Evolutionary conservation across 2,113 vertebrate genomes (phyloP), one percentile per base, ranked within the genome.

Genomic region (Pteruthius melanotis): DNA sequence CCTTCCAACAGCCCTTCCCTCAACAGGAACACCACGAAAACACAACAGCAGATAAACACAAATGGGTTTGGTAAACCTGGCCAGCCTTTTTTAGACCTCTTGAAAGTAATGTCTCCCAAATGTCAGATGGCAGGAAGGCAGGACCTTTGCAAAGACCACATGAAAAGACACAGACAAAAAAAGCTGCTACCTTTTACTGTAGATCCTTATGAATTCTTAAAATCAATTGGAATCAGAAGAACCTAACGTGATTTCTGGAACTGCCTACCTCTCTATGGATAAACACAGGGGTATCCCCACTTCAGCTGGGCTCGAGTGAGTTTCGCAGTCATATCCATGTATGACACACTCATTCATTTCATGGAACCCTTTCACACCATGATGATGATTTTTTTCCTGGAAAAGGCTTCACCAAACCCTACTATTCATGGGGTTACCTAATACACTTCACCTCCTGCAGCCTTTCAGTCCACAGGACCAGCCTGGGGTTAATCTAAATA

Each of bases 401-500:
- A 53, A 65, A 79, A 39, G 42, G 7, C 15, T 60, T 69, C 64
- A 79, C 11, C 17, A 65, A 89, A 56, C 9, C 2, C 14, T 60
- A 1, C 24, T 7, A 20, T 16, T 11, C 6, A 4, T 10, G 31
- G 4, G 1, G 2, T 33, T 6, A 72, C 5, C 4, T 57, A 22
- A 52, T 42, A 39, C 3, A 1, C 14, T 54, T 53, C 44, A 57
- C 5, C 28, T 77, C 15, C 24, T 77, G 39, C 10, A 33, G 3
- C 15, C 14, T 69, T 78, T 59, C 53, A 21, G 28, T 45, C 21
- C 33, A 35, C 24, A 44, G 19, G 39, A 30, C 8, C 11, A 40
- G 17, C 23, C 11, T 53, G 37, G 18, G 8, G 2, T 17, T 77
- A 59, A 33, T 64, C 33, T 7, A 44, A 57, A 59, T 35, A 39